A percentile compares a stretch with the other conserved stretches of the same genome.
Conservation (phyloP, 2,797 vertebrate genomes). For the Varecia variegata region DNA sequence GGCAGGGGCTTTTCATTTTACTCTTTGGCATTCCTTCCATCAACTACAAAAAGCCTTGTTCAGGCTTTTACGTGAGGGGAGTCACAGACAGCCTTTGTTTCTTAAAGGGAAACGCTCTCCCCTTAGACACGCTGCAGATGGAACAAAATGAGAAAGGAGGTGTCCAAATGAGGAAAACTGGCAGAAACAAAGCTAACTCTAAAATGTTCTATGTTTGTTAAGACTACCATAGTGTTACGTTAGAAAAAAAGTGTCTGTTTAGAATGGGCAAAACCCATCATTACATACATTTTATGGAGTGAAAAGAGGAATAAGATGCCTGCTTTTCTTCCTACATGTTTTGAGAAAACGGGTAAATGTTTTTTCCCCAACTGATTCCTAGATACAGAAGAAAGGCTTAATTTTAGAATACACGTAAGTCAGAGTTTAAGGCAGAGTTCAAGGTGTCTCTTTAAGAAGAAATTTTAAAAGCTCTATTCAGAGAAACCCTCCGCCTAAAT, state of each 20-base stretch:
- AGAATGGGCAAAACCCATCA: not conserved
- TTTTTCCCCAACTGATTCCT: not conserved
- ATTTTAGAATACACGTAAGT: not conserved
- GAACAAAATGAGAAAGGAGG: not conserved
- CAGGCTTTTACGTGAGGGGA: not conserved
- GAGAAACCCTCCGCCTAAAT: not conserved
- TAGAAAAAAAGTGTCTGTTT: not conserved
- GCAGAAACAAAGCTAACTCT: not conserved
- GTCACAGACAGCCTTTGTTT: not conserved
- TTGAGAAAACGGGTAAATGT: not conserved
- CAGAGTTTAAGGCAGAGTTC: not conserved
- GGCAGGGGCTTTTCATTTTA: not conserved
- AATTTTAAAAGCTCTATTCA: not conserved
- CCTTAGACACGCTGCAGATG: not conserved
- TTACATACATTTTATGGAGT: not conserved
- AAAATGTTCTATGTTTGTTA: not conserved
- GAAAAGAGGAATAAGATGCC: rapidly evolving
- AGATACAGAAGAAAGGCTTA: not conserved
- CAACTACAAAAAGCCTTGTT: not conserved
- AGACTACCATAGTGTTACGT: not conserved
- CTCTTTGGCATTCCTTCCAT: not conserved
- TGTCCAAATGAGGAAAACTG: not conserved
- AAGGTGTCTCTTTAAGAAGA: not conserved
- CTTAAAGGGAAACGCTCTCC: not conserved
- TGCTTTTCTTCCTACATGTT: not conserved